Base-by-base conservation (phyloP, 2,888 invertebrate genomes). In the Psylliodes chrysocephalus region DNA sequence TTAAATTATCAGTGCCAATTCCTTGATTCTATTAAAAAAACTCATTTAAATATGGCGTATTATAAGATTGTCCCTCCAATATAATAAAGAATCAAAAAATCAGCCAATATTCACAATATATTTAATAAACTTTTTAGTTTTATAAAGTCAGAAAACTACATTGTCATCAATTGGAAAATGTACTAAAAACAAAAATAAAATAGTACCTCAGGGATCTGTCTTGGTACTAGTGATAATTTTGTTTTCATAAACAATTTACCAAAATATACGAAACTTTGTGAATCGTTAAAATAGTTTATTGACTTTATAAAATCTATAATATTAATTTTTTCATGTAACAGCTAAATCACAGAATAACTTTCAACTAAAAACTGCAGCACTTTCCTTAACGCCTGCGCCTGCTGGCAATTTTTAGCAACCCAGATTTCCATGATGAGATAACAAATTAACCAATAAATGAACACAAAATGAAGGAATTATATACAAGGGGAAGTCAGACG, bases 1-100 rank as follows among this genome's bases (percentile, higher is more conserved):
- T 57, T 60, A 67, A 64, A 42, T 57, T 44, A n/a, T 55, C 42
- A 33, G 18, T 44, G 63, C 61, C 65, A 66, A 68, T 63, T 68
- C 53, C 44, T 67, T 67, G 67, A 64, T 64, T 63, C 64, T 17
- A 12, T 63, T 52, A 60, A 55, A 51, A 60, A 63, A 65, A 65
- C 57, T 59, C 60, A 64, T 46, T 49, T 63, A 59, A 62, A 60
- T 69, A 69, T 69, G 69, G 69, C 69, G 67, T 67, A 67, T n/a
- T 53, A 25, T 38, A 53, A 67, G 65, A 67, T 65, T 69, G 65
- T 67, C 65, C 63, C 56, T 53, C 44, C 35, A 22, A 7, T 19
- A 25, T 60, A n/a, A n/a, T n/a, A 59, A 49, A 61, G 64, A 66
- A 69, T 64, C 62, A 66, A 69, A 66, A 68, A 66, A 64, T 63